A percentile compares a stretch with the other conserved stretches of the same genome.
phyloP scores from a whole-genome alignment of 1,140 invertebrate genomes.

The Drosophila willistoni region DNA sequence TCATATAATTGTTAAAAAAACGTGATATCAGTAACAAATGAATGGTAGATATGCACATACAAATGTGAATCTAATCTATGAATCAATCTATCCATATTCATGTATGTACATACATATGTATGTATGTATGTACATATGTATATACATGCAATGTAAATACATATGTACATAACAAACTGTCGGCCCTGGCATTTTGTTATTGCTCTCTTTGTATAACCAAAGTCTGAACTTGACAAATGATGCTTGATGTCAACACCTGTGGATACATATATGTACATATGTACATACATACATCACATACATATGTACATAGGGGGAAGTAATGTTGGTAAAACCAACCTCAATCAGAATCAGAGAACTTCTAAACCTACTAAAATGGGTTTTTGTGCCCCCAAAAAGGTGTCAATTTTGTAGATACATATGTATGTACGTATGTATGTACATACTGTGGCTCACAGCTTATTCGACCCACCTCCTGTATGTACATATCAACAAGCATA shows the following conservation, averaged over 20 bases:
- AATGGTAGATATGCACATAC: background rate
- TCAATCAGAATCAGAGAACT: no score
- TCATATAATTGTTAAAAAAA: background rate
- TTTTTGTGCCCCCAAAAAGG: no score
- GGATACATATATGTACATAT: slow-evolving; percentile 45
- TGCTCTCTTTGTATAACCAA: slow-evolving; percentile 11
- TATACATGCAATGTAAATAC: background rate
- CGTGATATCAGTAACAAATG: background rate
- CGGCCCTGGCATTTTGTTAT: no score
- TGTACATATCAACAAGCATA: no score
- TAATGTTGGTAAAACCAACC: background rate
- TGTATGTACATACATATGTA: background rate
- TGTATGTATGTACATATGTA: background rate
- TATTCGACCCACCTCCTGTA: no score
- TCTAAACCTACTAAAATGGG: no score
- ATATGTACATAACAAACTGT: background rate
- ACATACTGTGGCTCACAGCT: no score
- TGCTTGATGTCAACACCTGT: slow-evolving; percentile 60
- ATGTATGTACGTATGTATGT: background rate
- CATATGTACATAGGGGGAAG: background rate
- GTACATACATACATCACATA: background rate
- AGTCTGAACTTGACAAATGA: slow-evolving; percentile 71
- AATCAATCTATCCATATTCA: background rate
- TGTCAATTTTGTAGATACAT: background rate
- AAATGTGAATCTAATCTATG: background rate